Percentiles rank a stretch among this genome's conserved stretches.
Conservation (phyloP, 2,888 invertebrate genomes). For the Hylaea fasciaria region DNA sequence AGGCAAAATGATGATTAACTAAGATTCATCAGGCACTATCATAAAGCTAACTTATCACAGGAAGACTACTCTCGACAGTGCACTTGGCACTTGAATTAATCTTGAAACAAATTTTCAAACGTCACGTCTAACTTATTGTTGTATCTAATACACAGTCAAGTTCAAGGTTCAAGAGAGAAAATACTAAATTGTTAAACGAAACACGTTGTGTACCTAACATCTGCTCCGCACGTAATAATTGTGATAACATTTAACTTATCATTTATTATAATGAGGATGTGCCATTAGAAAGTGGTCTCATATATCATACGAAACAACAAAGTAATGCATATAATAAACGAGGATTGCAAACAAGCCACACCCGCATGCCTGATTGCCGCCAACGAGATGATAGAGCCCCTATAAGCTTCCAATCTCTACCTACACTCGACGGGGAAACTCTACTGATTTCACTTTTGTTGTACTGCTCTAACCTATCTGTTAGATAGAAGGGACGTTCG, state of each 20-base stretch:
- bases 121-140: background rate
- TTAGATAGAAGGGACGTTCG: conserved; percentile 31
- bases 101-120: too few relatives aligned
- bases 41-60: too few relatives aligned
- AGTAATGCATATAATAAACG: conserved; percentile 53
- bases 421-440: conserved; percentile 54
- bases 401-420: conserved; percentile 56
- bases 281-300: conserved; percentile 57
- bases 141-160: background rate
- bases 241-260: conserved; percentile 28
- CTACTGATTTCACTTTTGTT: conserved; percentile 74
- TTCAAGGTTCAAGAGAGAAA: conserved; percentile 10
- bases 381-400: conserved; percentile 72
- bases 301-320: conserved; percentile 45
- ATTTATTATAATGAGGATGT: conserved; percentile 33
- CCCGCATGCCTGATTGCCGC: conserved; percentile 61
- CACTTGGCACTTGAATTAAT: too few relatives aligned
- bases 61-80: too few relatives aligned
- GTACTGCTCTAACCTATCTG: conserved; percentile 35
- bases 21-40: too few relatives aligned
- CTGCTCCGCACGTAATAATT: conserved; percentile 43
- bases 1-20: too few relatives aligned
- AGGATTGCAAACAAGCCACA: conserved; percentile 49
- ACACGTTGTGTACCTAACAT: conserved; percentile 1
- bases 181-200: background rate